Evolutionary conservation across 2,113 vertebrate genomes (phyloP), one percentile per base, ranked within the genome.

Genomic region (Acinonyx jubatus): DNA sequence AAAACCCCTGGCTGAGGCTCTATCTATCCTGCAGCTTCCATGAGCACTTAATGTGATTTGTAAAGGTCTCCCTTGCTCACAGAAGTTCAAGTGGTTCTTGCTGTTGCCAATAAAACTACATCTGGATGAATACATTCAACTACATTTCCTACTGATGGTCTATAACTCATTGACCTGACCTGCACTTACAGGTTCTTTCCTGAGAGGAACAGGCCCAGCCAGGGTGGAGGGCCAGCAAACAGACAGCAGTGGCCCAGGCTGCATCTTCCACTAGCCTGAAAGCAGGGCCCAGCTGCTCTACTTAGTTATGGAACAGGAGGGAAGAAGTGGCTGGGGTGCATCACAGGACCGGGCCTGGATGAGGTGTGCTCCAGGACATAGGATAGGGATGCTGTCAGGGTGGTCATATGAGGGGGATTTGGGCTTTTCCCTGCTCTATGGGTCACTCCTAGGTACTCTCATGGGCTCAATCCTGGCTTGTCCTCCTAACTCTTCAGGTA

Each of bases 381-480:
- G 5, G n/a, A 10, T 3, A 21, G 3, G 10, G 68, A 7, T 18
- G 25, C 8, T 50, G 15, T 55, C n/a, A 25, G 41, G 1, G 3
- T 21, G 50, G 48, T 55, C 27, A 9, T 0, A 12, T 12, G 27
- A 57, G 7, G 36, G 16, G 27, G 25, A 4, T 45, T 5, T 31
- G 25, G 50, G 69, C 18, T 36, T 50, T 71, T 61, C 16, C 11
- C 8, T 14, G 16, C 68, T 57, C 50, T 50, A 3, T 50, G 50
- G 50, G 50, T 50, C 50, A 50, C 50, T 50, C 50, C 13, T 50
- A 50, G 50, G 50, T 50, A 50, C 50, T 14, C 50, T 50, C 50
- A 50, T 50, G 50, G 50, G 11, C 50, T 50, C 50, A 50, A 50
- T 50, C 11, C 50, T 50, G 50, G 50, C 13, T 10, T 31, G 27